Base-by-base conservation (phyloP, 2,888 invertebrate species). In the Monochamus alternatus region DNA sequence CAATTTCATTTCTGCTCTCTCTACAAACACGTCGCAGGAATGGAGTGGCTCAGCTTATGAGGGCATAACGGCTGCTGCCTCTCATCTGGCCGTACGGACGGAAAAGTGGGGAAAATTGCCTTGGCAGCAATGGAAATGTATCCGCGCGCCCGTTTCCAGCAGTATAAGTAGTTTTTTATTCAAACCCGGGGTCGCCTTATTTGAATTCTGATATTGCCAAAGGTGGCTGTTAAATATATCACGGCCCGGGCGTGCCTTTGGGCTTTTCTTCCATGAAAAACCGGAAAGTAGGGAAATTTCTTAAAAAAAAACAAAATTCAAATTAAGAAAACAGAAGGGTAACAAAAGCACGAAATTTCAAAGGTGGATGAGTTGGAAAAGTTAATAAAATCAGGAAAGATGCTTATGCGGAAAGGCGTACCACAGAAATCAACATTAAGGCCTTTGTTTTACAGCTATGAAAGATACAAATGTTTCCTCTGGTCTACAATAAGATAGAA, bases 1-100 rank as follows among this genome's bases (percentile, higher is more conserved):
- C 88, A 88, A 88, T 89, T 89, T 88, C 88, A 87, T 87, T 86
- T 86, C 86, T 81, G 82, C 82, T n/a, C 55, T 55, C 55, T 73
- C 79, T 73, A 81, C 81, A 81, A 81, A 81, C 82, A 80, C 81
- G 81, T 79, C 81, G 81, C 78, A 77, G 77, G 79, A 81, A 81
- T 81, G 78, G 82, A 81, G 75, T 81, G 80, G 82, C 81, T 81
- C 80, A 78, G 82, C 84, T 85, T 86, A 85, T 85, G 84, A 84
- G 83, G 81, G 82, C 79, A 82, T 82, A 82, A 77, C 80, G 47
- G 38, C 76, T 75, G 79, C 81, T 69, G 80, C 77, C 74, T 77
- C 81, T 82, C 82, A 82, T 81, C 81, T 82, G 81, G 79, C 78
- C 55, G 55, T 78, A 79, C 75, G 80, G 76, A 80, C 80, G 81